phyloP scores from a whole-genome alignment of 2,888 invertebrate genomes.

The Agriotes lineatus region DNA sequence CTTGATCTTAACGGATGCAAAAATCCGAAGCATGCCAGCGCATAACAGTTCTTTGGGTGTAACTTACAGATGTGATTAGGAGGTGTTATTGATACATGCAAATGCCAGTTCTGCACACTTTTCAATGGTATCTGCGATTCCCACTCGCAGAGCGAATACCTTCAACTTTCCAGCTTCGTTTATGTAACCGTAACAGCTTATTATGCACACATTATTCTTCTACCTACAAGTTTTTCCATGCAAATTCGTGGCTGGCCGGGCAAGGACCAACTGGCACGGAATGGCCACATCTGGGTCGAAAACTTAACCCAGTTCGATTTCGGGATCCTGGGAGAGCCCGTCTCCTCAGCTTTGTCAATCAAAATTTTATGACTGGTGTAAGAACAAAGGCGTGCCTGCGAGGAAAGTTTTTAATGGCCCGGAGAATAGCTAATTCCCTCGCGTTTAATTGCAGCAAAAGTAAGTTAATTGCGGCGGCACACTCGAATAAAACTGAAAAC shows the following conservation, averaged over 20 bases:
- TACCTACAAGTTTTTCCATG: constrained; percentile 8
- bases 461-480: constrained; percentile 12
- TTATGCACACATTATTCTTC: constrained; percentile 19
- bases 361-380: not conserved
- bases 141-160: constrained; percentile 1
- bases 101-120: not conserved
- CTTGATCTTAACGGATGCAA: constrained; percentile 23
- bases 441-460: constrained; percentile 12
- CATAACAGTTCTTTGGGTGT: constrained; percentile 23
- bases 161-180: constrained; percentile 11
- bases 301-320: not conserved
- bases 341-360: constrained; percentile 18
- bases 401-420: constrained; percentile 20
- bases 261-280: not conserved
- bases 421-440: not conserved
- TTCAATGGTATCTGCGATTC: constrained; percentile 12
- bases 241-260: constrained; percentile 1
- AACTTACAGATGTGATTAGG: constrained; percentile 12
- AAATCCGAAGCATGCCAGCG: constrained; percentile 9
- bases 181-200: constrained; percentile 21
- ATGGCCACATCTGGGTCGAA: not conserved
- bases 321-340: no score
- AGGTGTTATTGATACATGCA: constrained; percentile 20
- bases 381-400: not conserved
- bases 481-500: constrained; percentile 14